Conservation (phyloP, 1,140 invertebrate genomes). For the Adelges cooleyi region DNA sequence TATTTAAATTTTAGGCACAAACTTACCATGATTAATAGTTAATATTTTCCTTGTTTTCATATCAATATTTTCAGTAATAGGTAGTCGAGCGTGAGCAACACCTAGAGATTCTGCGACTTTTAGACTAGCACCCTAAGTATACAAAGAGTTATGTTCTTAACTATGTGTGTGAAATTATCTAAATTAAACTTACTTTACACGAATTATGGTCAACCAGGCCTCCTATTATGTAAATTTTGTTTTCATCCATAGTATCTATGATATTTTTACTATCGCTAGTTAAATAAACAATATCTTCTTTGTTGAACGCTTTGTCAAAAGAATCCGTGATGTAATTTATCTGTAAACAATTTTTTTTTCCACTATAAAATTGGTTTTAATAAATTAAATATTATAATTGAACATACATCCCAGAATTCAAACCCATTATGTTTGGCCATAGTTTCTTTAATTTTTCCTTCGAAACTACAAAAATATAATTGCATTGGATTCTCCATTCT, state of each 20-base stretch:
- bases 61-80: slow-evolving; percentile 78
- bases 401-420: slow-evolving; percentile 83
- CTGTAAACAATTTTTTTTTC: slow-evolving; percentile 6
- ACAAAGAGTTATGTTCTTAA: not conserved
- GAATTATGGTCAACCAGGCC: slow-evolving; percentile 95
- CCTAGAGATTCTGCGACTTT: slow-evolving; percentile 64
- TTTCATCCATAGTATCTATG: slow-evolving; percentile 59
- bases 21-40: slow-evolving; percentile 86
- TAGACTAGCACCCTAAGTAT: slow-evolving; percentile 66
- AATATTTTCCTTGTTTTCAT: slow-evolving; percentile 91
- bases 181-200: slow-evolving; percentile 58
- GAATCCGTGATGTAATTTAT: slow-evolving; percentile 30
- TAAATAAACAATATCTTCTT: slow-evolving; percentile 76
- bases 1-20: too few species aligned
- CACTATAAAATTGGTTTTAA: too few species aligned
- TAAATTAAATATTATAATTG: slow-evolving; percentile 12
- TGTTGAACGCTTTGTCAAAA: slow-evolving; percentile 38
- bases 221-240: slow-evolving; percentile 85
- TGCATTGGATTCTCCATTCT: slow-evolving; percentile 68
- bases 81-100: slow-evolving; percentile 72
- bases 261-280: slow-evolving; percentile 89
- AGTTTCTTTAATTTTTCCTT: slow-evolving; percentile 54
- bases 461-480: slow-evolving; percentile 74
- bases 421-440: slow-evolving; percentile 72
- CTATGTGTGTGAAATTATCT: not conserved